phyloP scores from a whole-genome alignment of 2,797 vertebrate genomes.

The Coendou prehensilis region DNA sequence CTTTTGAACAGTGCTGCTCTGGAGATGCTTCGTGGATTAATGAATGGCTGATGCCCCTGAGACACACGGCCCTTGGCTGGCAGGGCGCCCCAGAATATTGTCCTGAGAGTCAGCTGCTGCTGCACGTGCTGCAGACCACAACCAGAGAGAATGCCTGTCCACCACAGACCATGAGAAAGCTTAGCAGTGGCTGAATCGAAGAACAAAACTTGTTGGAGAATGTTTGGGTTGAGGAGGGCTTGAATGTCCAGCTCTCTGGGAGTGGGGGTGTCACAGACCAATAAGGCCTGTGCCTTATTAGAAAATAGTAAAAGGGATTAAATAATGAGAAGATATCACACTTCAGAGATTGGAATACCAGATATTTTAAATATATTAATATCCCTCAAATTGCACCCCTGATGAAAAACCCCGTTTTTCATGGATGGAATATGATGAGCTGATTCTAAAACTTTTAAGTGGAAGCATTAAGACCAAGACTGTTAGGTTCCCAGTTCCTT shows the following conservation, averaged over 20 bases:
- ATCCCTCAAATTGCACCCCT: background rate
- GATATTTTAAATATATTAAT: background rate
- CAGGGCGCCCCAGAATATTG: background rate
- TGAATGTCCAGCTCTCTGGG: background rate
- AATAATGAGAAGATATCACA: background rate
- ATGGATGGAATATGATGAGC: background rate
- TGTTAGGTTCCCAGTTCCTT: too few species aligned
- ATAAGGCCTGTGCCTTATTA: background rate
- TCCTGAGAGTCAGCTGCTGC: background rate
- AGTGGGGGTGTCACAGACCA: background rate
- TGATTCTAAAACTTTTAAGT: background rate
- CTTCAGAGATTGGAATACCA: background rate
- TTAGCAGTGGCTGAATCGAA: background rate
- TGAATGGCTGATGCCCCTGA: background rate
- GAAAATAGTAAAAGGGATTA: background rate
- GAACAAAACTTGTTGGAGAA: background rate
- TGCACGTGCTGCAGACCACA: background rate
- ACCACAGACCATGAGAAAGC: rapidly evolving
- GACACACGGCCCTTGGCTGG: background rate
- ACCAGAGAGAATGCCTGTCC: background rate
- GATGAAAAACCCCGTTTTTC: background rate
- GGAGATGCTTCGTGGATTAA: background rate
- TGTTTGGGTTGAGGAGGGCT: background rate
- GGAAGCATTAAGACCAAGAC: background rate
- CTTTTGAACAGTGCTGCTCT: background rate